Base-by-base conservation (phyloP, 2,888 invertebrate genomes). In the Sphaerophoria taeniata region DNA sequence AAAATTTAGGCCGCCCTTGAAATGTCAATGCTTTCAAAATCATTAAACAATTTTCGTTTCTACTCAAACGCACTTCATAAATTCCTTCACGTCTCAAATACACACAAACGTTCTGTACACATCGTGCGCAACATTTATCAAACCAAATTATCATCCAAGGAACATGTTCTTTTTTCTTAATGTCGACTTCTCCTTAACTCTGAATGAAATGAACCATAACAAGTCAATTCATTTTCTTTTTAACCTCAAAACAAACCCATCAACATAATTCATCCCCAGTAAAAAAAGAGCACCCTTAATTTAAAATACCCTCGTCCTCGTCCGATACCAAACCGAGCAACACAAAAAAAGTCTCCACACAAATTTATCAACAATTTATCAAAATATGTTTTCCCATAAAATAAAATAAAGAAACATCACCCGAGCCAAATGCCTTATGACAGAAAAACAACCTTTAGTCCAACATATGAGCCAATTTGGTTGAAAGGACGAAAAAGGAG, bases 331-430 rank as follows among this genome's bases (percentile, higher is more conserved):
- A 45, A 12, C 33, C 6, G 45, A 34, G 14, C 9, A 43, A 61
- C n/a, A 65, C 16, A 24, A 36, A 36, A 16, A 43, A 45, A 33
- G 49, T 36, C 16, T n/a, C n/a, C n/a, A n/a, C 61, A 63, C 6
- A 65, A 65, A 33, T 67, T 24, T 53, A 67, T 67, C 58, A 47
- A 47, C 47, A 36, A 74, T 67, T 67, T 58, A 49, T 74, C 74
- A 74, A 36, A 74, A 58, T 67, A 58, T 67, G 39, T 67, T 53
- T 53, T n/a, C 58, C 31, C 74, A 55, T 67, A 75, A 67, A 75
- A 49, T 39, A 4, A 4, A 34, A 24, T 9, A n/a, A 43, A n/a
- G 12, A 7, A 43, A n/a, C n/a, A n/a, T n/a, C n/a, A n/a, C n/a
- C n/a, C n/a, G 58, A 36, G 16, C 6, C 3, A 67, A 67, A 67